Conservation (phyloP, 2,888 invertebrate genomes). For the Furcula furcula region DNA sequence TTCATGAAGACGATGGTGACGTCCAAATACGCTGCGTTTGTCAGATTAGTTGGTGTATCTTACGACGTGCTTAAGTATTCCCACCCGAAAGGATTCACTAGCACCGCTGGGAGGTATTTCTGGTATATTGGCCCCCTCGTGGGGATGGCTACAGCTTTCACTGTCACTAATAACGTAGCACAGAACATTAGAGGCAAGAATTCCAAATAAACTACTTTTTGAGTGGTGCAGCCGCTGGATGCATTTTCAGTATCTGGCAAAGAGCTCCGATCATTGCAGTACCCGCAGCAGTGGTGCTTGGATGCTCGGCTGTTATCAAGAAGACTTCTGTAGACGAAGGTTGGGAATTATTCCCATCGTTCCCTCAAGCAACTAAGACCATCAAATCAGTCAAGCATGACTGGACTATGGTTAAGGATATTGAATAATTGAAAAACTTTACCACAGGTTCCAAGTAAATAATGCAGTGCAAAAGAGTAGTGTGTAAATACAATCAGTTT, state of each 20-base stretch:
- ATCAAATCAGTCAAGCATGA: constrained; percentile 65
- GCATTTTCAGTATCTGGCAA: constrained; percentile 83
- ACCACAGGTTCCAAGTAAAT: constrained; percentile 54
- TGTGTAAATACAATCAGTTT: constrained; percentile 50
- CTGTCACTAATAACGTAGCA: constrained; percentile 83
- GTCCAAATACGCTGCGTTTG: constrained; percentile 78
- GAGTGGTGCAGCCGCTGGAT: constrained; percentile 83
- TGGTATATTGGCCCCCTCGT: constrained; percentile 84
- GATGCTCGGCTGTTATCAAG: constrained; percentile 75
- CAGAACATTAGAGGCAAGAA: constrained; percentile 85
- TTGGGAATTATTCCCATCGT: constrained; percentile 77
- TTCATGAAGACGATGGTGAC: constrained; percentile 83
- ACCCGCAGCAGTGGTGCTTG: constrained; percentile 70
- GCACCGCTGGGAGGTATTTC: constrained; percentile 70
- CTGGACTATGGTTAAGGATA: constrained; percentile 74
- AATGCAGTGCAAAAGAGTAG: constrained; percentile 19
- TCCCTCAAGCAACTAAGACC: constrained; percentile 47
- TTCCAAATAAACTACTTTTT: constrained; percentile 84
- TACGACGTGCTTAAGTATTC: constrained; percentile 83
- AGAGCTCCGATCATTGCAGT: constrained; percentile 72
- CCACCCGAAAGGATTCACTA: constrained; percentile 74
- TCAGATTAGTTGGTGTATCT: constrained; percentile 75
- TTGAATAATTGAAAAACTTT: constrained; percentile 81
- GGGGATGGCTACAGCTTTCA: constrained; percentile 86
- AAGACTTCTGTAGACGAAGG: constrained; percentile 81